Percentiles rank a stretch among this genome's conserved stretches.
phyloP scores from a whole-genome alignment of 2,888 invertebrate genomes.

The Oscheius sp. region DNA sequence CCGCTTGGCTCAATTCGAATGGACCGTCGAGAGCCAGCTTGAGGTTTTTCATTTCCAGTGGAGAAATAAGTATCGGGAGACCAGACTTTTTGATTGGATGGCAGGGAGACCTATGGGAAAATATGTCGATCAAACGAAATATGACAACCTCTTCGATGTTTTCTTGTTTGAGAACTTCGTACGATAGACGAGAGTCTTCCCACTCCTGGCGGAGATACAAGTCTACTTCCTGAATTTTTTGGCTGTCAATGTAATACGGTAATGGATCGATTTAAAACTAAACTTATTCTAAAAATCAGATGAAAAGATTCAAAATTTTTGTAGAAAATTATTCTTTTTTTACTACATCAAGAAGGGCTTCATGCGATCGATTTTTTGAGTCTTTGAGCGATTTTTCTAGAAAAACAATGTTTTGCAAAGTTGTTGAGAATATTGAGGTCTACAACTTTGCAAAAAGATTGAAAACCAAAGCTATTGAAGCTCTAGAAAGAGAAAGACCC shows the following conservation, averaged over 20 bases:
- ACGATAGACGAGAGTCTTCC: constrained; percentile 63
- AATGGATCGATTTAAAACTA: too few relatives aligned
- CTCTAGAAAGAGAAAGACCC: too few relatives aligned
- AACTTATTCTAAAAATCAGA: background rate
- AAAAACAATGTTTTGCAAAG: too few relatives aligned
- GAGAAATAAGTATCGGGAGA: constrained; percentile 67
- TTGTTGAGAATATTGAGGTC: too few relatives aligned
- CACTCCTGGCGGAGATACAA: constrained; percentile 68
- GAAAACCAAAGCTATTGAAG: too few relatives aligned
- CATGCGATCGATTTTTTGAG: too few relatives aligned
- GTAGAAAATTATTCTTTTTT: too few relatives aligned
- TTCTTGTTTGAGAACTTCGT: constrained; percentile 66
- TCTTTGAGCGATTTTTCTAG: too few relatives aligned
- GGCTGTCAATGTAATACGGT: too few relatives aligned
- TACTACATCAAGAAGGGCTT: too few relatives aligned
- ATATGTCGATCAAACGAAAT: background rate
- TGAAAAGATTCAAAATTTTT: too few relatives aligned
- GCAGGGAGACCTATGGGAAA: constrained; percentile 44
- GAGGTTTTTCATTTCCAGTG: constrained; percentile 43
- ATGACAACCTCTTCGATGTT: constrained; percentile 53
- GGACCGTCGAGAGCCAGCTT: constrained; percentile 4
- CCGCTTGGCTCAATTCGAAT: constrained; percentile 62
- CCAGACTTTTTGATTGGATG: constrained; percentile 60
- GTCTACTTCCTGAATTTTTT: constrained; percentile 67
- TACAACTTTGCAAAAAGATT: too few relatives aligned